phyloP scores from a whole-genome alignment of 2,113 vertebrate species.

The chimpanzee (Pan troglodytes) region NHGRI_mPanTro3-v2.1_pri NC_072417.2:35997001-35997500 shows the following conservation, averaged over 20 bases:
- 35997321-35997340: neutral
- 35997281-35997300: neutral
- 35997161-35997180: neutral
- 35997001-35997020: neutral
- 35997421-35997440: neutral
- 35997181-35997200: neutral
- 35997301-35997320: neutral
- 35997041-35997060: neutral
- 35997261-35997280: neutral
- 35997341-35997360: neutral
- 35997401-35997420: neutral
- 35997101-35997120: neutral
- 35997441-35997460: neutral
- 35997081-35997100: neutral
- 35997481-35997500: neutral
- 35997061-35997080: neutral
- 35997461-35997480: neutral
- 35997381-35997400: neutral
- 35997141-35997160: neutral
- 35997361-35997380: neutral
- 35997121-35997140: neutral
- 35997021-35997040: neutral
- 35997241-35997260: neutral
- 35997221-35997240: neutral
- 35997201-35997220: neutral